Percentiles rank a stretch among this genome's conserved stretches.
These are phyloP conservation scores for Aphyosemion australe DNA, from an alignment of 2,113 vertebrate genomes.

Conservation along the genomic window DNA sequence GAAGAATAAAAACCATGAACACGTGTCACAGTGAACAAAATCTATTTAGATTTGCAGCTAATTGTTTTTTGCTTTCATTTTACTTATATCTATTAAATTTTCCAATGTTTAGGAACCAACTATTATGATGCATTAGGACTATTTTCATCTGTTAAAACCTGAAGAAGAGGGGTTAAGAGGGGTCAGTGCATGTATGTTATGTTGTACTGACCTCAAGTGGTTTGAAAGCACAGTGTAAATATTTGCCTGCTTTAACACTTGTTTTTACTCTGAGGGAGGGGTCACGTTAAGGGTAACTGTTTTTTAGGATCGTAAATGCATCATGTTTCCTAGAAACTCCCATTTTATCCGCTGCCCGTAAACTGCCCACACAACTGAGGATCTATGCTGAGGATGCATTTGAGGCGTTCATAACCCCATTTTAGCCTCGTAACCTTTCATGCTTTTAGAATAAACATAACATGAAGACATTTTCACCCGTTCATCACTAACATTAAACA, in stretches of 20 bases:
- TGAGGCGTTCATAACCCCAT: constrained; percentile 24
- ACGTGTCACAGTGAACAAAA: too few species aligned
- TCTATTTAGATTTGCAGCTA: background rate
- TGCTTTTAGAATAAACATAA: accelerated
- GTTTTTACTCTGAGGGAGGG: background rate
- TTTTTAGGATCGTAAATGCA: background rate
- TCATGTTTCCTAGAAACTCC: background rate
- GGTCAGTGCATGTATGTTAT: background rate
- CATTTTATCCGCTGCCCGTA: background rate
- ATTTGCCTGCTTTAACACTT: background rate
- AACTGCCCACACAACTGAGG: constrained; percentile 23
- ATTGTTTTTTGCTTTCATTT: background rate
- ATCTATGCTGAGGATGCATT: too few species aligned
- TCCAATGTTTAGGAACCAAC: background rate
- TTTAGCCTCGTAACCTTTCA: background rate
- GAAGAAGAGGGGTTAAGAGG: background rate
- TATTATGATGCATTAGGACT: background rate
- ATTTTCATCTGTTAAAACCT: background rate
- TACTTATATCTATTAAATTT: too few species aligned
- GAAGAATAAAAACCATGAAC: too few species aligned
- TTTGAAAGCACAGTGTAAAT: background rate
- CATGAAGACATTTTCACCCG: accelerated
- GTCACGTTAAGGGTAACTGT: background rate
- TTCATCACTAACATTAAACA: background rate
- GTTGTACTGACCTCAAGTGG: constrained; percentile 42